Evolutionary conservation across 2,797 vertebrate genomes (phyloP).

Genomic region (Stomatorhinus walkeri): DNA sequence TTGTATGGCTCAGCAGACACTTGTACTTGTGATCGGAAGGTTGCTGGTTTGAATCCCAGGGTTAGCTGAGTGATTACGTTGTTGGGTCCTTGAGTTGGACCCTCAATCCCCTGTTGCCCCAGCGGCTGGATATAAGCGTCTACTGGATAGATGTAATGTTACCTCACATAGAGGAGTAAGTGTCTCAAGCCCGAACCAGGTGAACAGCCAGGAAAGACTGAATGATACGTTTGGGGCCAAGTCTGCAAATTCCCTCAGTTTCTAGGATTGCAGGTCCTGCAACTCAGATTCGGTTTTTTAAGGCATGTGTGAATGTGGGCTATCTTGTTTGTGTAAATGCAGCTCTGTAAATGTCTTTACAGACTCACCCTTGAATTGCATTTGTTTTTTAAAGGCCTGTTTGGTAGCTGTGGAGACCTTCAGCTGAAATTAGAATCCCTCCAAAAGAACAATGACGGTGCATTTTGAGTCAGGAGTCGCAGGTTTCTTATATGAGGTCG

Average conservation of each 20-base stretch:
- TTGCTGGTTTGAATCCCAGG: not conserved
- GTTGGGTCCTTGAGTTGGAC: not conserved
- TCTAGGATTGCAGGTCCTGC: not conserved
- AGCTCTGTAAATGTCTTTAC: not conserved
- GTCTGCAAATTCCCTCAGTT: not conserved
- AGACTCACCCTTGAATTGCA: not conserved
- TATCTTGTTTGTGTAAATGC: not conserved
- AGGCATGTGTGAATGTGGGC: not conserved
- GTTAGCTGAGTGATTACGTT: not conserved
- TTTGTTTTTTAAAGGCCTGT: not conserved
- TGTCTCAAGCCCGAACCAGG: not conserved
- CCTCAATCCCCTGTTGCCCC: not conserved
- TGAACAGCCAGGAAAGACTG: not conserved
- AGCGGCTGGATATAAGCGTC: not conserved
- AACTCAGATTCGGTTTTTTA: not conserved
- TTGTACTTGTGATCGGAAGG: not conserved
- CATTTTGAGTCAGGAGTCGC: not conserved
- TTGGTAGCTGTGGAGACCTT: not conserved
- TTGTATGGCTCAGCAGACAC: not conserved
- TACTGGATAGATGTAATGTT: not conserved
- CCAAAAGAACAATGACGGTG: not conserved
- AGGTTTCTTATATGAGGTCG: not conserved
- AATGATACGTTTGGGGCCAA: not conserved
- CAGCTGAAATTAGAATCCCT: not conserved
- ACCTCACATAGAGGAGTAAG: not conserved